Evolutionary conservation across 2,113 vertebrate species (phyloP).

Genomic region (Helogale parvula): DNA sequence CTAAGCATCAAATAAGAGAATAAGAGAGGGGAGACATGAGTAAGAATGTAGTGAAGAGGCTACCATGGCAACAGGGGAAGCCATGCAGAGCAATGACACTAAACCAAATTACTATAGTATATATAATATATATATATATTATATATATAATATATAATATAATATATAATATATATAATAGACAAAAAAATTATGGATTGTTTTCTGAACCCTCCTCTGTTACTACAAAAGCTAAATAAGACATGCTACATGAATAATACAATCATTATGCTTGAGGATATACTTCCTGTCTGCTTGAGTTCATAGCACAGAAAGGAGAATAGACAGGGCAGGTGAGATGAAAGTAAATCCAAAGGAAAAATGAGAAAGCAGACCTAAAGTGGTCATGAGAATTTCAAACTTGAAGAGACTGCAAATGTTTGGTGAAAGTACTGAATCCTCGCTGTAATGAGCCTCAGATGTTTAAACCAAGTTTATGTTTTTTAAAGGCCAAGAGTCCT

Average conservation of each 20-base stretch:
- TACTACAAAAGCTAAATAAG: not conserved
- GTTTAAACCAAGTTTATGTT: not conserved
- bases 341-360: not conserved
- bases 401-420: not conserved
- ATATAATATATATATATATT: too few species aligned
- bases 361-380: not conserved
- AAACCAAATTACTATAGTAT: not conserved
- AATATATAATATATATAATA: too few species aligned
- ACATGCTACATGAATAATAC: not conserved
- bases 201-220: not conserved
- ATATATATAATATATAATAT: too few species aligned
- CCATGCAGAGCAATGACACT: too few species aligned
- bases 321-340: not conserved
- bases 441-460: not conserved
- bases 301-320: not conserved
- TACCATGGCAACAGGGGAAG: not conserved
- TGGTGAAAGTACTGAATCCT: not conserved
- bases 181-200: not conserved
- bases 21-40: not conserved
- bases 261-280: not conserved
- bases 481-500: not conserved
- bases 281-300: not conserved
- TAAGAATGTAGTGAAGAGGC: not conserved
- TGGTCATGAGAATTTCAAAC: not conserved
- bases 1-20: not conserved